These are phyloP conservation scores for Cavia porcellus DNA, from an alignment of 2,113 vertebrate genomes.

Conservation along the genomic window DNA sequence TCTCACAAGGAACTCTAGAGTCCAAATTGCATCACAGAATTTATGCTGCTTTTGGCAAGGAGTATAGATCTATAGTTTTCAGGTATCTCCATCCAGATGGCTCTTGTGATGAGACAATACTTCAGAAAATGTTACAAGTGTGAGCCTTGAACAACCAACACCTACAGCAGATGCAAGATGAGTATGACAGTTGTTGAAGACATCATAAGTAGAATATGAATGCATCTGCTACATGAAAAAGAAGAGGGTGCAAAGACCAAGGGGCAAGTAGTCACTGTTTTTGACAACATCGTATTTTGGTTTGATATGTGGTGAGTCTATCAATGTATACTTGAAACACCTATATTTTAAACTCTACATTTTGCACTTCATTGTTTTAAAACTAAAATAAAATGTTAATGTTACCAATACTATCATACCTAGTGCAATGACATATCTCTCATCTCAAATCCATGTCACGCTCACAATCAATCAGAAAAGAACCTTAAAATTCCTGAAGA, in stretches of 20 bases:
- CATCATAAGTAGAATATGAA: background rate
- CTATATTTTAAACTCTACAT: background rate
- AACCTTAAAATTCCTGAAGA: background rate
- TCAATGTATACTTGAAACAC: background rate
- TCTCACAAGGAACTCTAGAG: background rate
- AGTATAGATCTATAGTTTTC: background rate
- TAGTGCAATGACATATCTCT: background rate
- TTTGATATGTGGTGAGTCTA: background rate
- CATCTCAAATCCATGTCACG: background rate
- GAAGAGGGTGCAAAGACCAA: background rate
- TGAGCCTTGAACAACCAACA: background rate
- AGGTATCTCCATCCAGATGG: background rate
- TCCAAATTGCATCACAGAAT: background rate
- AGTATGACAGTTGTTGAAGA: background rate
- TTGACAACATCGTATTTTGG: background rate
- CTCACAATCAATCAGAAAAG: background rate
- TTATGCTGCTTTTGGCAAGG: background rate
- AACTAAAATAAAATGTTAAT: background rate
- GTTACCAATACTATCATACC: background rate
- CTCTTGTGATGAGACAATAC: background rate
- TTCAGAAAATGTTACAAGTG: background rate
- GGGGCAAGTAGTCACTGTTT: background rate
- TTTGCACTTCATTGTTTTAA: background rate
- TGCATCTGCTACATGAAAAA: background rate
- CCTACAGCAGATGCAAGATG: background rate